Conservation (phyloP, 2,113 vertebrate genomes). For the Erythrolamprus reginae region DNA sequence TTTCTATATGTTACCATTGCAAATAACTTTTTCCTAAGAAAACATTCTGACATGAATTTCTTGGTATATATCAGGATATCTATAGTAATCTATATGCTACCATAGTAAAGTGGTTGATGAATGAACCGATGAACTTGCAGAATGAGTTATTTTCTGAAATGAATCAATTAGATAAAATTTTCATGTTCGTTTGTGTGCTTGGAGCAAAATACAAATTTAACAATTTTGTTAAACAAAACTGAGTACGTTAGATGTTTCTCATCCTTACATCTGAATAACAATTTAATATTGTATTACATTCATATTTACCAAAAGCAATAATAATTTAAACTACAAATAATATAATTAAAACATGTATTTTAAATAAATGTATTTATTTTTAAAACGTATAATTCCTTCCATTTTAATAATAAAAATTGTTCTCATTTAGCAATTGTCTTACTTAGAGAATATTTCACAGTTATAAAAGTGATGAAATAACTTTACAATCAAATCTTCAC, state of each 20-base stretch:
- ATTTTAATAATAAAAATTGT: not conserved
- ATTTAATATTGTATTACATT: not conserved
- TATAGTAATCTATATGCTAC: not conserved
- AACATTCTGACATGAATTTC: not conserved
- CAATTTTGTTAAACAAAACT: not conserved
- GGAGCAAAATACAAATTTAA: too few species aligned
- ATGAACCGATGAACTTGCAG: not conserved
- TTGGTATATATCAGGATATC: not conserved
- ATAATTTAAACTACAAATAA: not conserved
- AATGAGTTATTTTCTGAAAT: not conserved
- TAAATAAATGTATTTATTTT: not conserved
- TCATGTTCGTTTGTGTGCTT: not conserved
- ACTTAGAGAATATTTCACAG: not conserved
- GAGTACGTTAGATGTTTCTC: too few species aligned
- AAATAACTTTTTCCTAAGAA: not conserved
- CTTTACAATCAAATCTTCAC: not conserved
- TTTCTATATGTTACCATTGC: not conserved
- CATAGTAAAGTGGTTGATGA: not conserved
- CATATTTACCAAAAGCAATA: not conserved
- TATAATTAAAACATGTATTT: not conserved
- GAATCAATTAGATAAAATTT: not conserved
- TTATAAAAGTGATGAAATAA: not conserved
- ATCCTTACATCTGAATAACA: not conserved
- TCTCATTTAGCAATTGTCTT: not conserved
- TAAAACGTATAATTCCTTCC: not conserved